These are phyloP conservation scores for Seira sanloemensis DNA, from an alignment of 2,888 invertebrate species.

Conservation along the genomic window DNA sequence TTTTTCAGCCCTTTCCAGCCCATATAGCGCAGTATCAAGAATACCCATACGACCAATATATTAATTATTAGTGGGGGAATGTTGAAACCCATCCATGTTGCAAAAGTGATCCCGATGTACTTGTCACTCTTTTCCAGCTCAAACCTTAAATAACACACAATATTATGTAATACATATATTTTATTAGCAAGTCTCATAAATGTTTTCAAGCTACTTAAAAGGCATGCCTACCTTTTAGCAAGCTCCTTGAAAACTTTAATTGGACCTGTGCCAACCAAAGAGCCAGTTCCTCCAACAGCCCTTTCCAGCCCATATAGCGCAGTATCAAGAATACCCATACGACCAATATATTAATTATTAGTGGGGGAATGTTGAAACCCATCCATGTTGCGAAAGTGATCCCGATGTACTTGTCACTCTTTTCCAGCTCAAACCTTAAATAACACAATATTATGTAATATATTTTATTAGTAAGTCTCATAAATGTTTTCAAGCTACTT, in stretches of 20 bases:
- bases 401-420: slow-evolving; percentile 65
- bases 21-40: slow-evolving; percentile 58
- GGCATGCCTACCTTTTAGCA: slow-evolving; percentile 30
- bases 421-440: slow-evolving; percentile 66
- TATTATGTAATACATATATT: no score
- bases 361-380: slow-evolving; percentile 65
- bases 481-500: no score
- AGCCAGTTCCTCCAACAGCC: slow-evolving; percentile 20
- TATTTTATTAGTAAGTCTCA: no score
- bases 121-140: slow-evolving; percentile 68
- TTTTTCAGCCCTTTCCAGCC: slow-evolving; percentile 51
- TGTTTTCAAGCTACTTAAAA: no score
- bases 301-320: slow-evolving; percentile 61
- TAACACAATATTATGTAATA: no score
- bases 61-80: slow-evolving; percentile 63
- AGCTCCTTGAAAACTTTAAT: slow-evolving; percentile 68
- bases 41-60: slow-evolving; percentile 66
- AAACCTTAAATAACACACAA: slow-evolving; percentile 48
- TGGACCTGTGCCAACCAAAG: slow-evolving; percentile 66
- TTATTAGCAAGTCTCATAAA: no score
- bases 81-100: slow-evolving; percentile 69
- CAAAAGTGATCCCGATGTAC: slow-evolving; percentile 67
- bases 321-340: slow-evolving; percentile 67
- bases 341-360: slow-evolving; percentile 60
- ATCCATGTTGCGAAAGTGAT: slow-evolving; percentile 71